Base-by-base conservation (phyloP, 1,140 invertebrate genomes). In the Apis laboriosa region DNA sequence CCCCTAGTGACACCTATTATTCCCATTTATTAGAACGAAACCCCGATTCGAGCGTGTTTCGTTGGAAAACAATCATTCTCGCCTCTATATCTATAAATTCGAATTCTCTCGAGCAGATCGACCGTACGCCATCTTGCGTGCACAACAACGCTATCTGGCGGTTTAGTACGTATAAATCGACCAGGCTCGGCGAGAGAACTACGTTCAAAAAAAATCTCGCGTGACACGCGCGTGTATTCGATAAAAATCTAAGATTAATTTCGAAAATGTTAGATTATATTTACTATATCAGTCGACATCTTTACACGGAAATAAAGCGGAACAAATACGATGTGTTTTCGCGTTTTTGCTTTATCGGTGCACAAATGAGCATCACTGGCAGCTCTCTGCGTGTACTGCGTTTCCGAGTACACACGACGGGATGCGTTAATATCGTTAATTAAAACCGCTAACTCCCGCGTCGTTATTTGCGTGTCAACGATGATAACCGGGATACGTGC, bases 401-500 rank as follows among this genome's bases (percentile, higher is more conserved):
- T 17, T 53, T 28, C 17, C 34, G 51, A 68, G 53, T 70, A 64
- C 56, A 49, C 7, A 43, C 60, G 21, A 43, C 61, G 24, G 24
- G 53, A 76, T 56, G 53, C 72, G 72, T 87, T 79, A 84, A 85
- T 88, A 87, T 87, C 77, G 85, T 87, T 88, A 84, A 84, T 88
- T 88, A 84, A 87, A 88, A 86, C 63, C 51, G 55, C 19, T 49
- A 61, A 58, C 9, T 43, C 51, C 13, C 17, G 56, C 9, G 77
- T 67, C 76, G 72, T 77, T 56, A 56, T 51, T 73, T 61, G 71
- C 75, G 51, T 71, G 64, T 66, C 71, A 43, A 8, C 63, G 24
- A 24, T 2, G 75, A 73, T 76, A 80, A 78, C 64, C 28, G 3
- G 0, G 66, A 64, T 8, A 60, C 19, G 58, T 21, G 55, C 12